Percentiles rank a stretch among this genome's conserved stretches.
These are phyloP conservation scores for Junonia oenone DNA, from an alignment of 2,888 invertebrate genomes.

Conservation along the genomic window DNA sequence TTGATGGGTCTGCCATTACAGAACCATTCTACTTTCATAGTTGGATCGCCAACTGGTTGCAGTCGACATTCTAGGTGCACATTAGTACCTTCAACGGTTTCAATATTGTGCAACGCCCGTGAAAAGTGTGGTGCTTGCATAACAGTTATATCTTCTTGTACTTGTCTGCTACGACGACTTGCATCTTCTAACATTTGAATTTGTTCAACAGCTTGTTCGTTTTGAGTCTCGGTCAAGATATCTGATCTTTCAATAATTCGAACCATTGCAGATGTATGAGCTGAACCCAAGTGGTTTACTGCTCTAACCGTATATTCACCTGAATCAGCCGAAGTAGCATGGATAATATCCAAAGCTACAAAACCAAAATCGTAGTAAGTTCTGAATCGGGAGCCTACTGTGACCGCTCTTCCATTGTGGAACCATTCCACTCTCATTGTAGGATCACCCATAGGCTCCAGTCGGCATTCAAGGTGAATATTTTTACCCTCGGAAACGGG, in stretches of 20 bases:
- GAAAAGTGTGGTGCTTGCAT: constrained; percentile 93
- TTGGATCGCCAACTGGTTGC: constrained; percentile 94
- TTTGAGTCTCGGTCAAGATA: constrained; percentile 92
- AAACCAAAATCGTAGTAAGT: constrained; percentile 98
- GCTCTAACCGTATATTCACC: constrained; percentile 97
- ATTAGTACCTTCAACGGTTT: constrained; percentile 93
- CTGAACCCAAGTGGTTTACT: constrained; percentile 94
- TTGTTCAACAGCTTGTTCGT: constrained; percentile 94
- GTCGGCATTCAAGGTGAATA: constrained; percentile 92
- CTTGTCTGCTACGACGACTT: constrained; percentile 84
- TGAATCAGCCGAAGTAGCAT: constrained; percentile 95
- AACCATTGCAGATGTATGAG: constrained; percentile 94
- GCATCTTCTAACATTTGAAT: constrained; percentile 93
- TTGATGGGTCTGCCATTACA: constrained; percentile 95
- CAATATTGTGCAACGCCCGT: constrained; percentile 91
- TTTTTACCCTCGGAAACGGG: constrained; percentile 93
- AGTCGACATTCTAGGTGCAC: constrained; percentile 95
- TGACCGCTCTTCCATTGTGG: constrained; percentile 93
- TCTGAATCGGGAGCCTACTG: constrained; percentile 94
- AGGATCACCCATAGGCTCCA: constrained; percentile 97
- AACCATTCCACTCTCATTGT: constrained; percentile 98
- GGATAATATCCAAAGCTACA: constrained; percentile 96
- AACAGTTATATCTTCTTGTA: constrained; percentile 89
- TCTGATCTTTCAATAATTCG: constrained; percentile 90
- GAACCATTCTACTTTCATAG: constrained; percentile 97